Evolutionary conservation across 2,113 vertebrate species (phyloP), one percentile per base, ranked within the genome.

Genomic region (Melanerpes aurifrons): DNA sequence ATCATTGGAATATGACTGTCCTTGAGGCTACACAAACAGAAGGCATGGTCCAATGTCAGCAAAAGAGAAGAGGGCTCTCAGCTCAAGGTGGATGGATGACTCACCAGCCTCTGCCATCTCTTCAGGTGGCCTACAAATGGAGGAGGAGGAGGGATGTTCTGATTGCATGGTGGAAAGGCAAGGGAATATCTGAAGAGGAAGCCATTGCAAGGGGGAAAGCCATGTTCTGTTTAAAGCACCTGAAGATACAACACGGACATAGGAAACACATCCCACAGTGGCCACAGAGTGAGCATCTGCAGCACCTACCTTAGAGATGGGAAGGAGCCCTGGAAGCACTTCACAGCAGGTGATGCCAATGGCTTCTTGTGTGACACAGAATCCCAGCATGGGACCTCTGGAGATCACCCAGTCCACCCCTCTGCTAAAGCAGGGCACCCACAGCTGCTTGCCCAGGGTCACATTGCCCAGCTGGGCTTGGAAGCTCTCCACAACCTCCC

Each of bases 241-340:
- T 2, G 0, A 48, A 37, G 9, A 7, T 2, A 21, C 3, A 57
- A 53, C 20, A 11, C 0, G 21, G 50, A 21, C 53, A 66, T 10
- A 40, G 40, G 40, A 47, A 26, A 70, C 9, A 47, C 37, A 72
- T 24, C 54, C 72, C 15, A 3, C 4, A 12, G 12, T n/a, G 1
- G 3, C 48, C 64, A 63, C 9, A 20, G 45, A 40, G 16, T 15
- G 59, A 40, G 53, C 26, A n/a, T 35, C 68, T 32, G 1, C 54
- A 59, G 81, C 25, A 15, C n/a, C 1, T 5, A 31, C 21, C 56
- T 24, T 3, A 8, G 48, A 2, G 12, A 35, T 12, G 64, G 69
- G 40, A 19, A 61, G 59, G 19, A 89, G n/a, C 45, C 31, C 35
- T 29, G 63, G 47, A 5, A 63, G 47, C 40, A 54, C 5, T 6